Conservation (phyloP, 2,888 invertebrate species). For the Drosophila histrio region DNA sequence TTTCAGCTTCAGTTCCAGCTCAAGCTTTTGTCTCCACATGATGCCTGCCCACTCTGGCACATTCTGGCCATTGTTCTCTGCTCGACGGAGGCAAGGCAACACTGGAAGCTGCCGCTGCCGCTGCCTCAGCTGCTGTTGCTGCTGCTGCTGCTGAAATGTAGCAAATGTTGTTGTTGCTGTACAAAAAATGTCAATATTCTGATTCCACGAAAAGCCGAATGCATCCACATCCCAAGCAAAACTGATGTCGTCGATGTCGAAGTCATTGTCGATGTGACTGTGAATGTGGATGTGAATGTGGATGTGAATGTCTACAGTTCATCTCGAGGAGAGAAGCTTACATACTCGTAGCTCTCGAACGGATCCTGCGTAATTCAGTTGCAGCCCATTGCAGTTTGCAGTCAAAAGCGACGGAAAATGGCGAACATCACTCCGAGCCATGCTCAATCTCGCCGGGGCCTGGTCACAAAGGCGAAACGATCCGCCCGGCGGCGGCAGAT, state of each 20-base stretch:
- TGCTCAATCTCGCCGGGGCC: constrained; percentile 62
- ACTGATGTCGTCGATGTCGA: constrained; percentile 56
- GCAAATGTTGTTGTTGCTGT: constrained; percentile 59
- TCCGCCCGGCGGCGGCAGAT: constrained; percentile 71
- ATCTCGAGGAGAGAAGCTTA: constrained; percentile 35
- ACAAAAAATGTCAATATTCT: constrained; percentile 82
- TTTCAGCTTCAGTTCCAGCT: constrained; percentile 11
- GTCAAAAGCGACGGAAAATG: constrained; percentile 57
- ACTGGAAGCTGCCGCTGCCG: constrained; percentile 57
- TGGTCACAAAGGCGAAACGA: constrained; percentile 50
- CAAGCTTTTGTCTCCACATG: constrained; percentile 63
- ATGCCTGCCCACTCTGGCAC: constrained; percentile 77
- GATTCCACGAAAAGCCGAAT: constrained; percentile 81
- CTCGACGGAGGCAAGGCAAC: constrained; percentile 29
- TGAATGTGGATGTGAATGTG: constrained; percentile 5
- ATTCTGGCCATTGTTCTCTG: constrained; percentile 73
- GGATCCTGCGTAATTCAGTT: constrained; percentile 72
- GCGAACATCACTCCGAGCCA: constrained; percentile 62
- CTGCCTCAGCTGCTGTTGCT: constrained; percentile 40
- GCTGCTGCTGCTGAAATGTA: constrained; percentile 51
- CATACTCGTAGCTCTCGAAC: constrained; percentile 11
- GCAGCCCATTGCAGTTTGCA: constrained; percentile 54
- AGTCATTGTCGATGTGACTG: background rate
- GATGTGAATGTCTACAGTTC: constrained; percentile 37
- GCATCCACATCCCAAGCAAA: constrained; percentile 35